Evolutionary conservation across 2,888 invertebrate species (phyloP).

Genomic region (Spicauda simplicius): DNA sequence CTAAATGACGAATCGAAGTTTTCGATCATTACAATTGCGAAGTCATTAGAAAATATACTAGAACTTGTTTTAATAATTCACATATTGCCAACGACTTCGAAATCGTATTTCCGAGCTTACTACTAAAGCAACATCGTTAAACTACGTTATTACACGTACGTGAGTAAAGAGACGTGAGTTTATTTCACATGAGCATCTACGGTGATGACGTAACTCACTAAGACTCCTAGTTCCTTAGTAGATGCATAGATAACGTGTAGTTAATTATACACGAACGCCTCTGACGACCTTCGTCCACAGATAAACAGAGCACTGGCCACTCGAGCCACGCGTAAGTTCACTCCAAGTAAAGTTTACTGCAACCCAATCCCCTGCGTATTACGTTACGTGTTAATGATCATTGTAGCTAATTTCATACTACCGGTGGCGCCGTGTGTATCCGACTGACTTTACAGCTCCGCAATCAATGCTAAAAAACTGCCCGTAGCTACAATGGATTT

Average conservation of each 20-base stretch:
- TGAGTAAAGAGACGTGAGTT: conserved; percentile 15
- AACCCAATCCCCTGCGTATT: conserved; percentile 33
- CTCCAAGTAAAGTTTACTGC: conserved; percentile 33
- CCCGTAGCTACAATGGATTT: conserved; percentile 7
- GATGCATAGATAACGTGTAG: conserved; percentile 22
- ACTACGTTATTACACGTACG: conserved; percentile 20
- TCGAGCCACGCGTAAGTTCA: conserved; percentile 26
- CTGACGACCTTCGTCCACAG: conserved; percentile 30
- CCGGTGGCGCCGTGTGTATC: conserved; percentile 34
- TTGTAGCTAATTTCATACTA: conserved; percentile 37
- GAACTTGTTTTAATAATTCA: background rate
- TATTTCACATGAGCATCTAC: conserved; percentile 5
- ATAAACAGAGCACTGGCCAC: conserved; percentile 28
- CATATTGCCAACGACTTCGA: background rate
- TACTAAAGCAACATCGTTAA: conserved; percentile 2
- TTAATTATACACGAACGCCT: conserved; percentile 15
- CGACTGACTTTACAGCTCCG: conserved; percentile 15
- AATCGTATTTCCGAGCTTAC: conserved; percentile 2
- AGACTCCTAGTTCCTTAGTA: conserved; percentile 24
- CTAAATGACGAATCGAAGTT: conserved; percentile 11
- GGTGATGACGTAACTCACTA: conserved; percentile 21
- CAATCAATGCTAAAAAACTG: background rate
- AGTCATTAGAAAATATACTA: conserved; percentile 2
- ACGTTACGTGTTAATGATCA: conserved; percentile 37
- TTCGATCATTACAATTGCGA: conserved; percentile 4